Evolutionary conservation across 1,140 invertebrate species (phyloP).

Genomic region (Nasonia vitripennis): DNA sequence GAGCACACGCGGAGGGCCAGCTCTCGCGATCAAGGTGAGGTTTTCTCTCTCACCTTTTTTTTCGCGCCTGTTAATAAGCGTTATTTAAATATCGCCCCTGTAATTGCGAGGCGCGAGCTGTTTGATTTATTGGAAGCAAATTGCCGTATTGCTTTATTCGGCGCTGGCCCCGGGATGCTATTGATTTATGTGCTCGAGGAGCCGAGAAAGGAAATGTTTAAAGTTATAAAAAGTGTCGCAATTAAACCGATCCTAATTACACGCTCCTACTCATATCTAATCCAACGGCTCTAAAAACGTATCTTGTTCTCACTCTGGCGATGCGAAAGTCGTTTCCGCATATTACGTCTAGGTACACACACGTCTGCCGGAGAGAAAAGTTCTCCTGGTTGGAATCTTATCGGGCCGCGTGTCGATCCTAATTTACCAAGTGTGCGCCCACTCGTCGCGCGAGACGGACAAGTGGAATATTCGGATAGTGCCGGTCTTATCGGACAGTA

Average conservation of each 20-base stretch:
- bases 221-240: no score
- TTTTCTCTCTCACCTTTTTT: background rate
- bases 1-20: background rate
- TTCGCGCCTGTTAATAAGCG: no score
- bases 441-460: background rate
- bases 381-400: background rate
- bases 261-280: background rate
- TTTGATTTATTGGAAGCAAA: no score
- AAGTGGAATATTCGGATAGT: background rate
- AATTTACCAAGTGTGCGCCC: background rate
- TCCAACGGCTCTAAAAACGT: background rate
- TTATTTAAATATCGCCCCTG: no score
- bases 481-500: background rate
- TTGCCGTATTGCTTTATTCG: no score
- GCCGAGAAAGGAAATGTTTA: no score
- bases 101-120: no score
- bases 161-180: no score
- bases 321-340: background rate
- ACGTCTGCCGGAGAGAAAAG: background rate
- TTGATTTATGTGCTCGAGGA: no score
- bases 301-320: background rate
- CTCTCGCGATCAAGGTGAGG: background rate
- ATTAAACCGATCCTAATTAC: no score
- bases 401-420: background rate
- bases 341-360: background rate